Base-by-base conservation (phyloP, 2,113 vertebrate species). In the Xiphophorus maculatus region DNA sequence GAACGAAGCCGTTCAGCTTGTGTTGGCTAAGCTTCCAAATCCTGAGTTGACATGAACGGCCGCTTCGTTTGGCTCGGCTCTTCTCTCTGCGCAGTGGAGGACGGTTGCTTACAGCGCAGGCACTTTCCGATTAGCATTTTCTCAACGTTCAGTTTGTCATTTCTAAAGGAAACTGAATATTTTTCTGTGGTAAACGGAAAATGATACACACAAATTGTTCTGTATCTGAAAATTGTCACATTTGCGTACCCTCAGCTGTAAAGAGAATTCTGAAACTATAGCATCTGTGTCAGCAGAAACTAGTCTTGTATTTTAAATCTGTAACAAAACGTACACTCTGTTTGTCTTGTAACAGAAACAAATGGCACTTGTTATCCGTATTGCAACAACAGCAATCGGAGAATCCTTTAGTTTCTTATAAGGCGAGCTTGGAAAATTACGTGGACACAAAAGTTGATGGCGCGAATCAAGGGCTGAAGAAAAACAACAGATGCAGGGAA, bases 401-500 rank as follows among this genome's bases (percentile, higher is more conserved):
- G 32, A 40, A 75, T 76, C 78, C 44, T 27, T 70, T 76, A 54
- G 27, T 71, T 83, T 11, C n/a, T 68, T 14, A 22, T 0, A 0
- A 61, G 5, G 5, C 9, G 0, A 37, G 14, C 6, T 3, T 76
- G 69, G 74, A 60, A 85, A 69, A 68, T 67, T 22, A 37, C 28
- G 60, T 51, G n/a, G 61, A 51, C 63, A 65, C 25, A 44, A 73
- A 74, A 63, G 32, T 12, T 28, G 40, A 77, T 71, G 44, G 63
- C 25, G 63, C 32, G 58, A 72, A 74, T 63, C 25, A 66, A 79
- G 60, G 78, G 80, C 29, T 71, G 58, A n/a, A 69, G 17, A 25
- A 70, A 60, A 48, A 10, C 33, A 33, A 32, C 62, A 35, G 60
- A 63, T 66, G 58, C 35, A 69, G 22, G 2, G 15, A 51, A 13